Evolutionary conservation across 1,140 invertebrate species (phyloP), one percentile per base, ranked within the genome.

Genomic region (Meteorus sp.): DNA sequence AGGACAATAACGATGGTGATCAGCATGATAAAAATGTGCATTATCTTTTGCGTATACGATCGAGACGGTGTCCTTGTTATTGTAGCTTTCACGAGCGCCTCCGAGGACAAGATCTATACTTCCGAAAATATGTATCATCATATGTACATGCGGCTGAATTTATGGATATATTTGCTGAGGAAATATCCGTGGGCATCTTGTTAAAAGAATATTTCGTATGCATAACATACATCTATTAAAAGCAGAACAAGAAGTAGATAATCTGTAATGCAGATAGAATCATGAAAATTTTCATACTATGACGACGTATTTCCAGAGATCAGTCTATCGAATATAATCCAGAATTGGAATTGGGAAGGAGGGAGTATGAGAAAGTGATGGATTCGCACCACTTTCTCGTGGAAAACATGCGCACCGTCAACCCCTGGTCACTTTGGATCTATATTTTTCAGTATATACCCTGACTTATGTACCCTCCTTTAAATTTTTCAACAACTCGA

Each of bases 361-460:
- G 27, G 33, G 31, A 41, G 35, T 54, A 41, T 45, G 31, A 25
- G 20, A 22, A 29, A 43, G 35, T n/a, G 53, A 22, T 13, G 66
- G 70, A 70, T 17, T 3, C 53, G 62, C 56, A 33, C n/a, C n/a
- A n/a, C n/a, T n/a, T n/a, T n/a, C n/a, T n/a, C n/a, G n/a, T n/a
- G n/a, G n/a, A n/a, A n/a, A n/a, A n/a, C n/a, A n/a, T n/a, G n/a
- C n/a, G n/a, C n/a, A n/a, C n/a, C n/a, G n/a, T n/a, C n/a, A 57
- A 31, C 70, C 68, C 67, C 62, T 77, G 76, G 75, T 79, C 77
- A 78, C 75, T 74, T 69, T 54, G 67, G 68, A 75, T 75, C 73
- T 73, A 76, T 73, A 75, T 76, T 75, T 72, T 69, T 69, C 23
- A 19, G 20, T 35, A 52, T 63, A 68, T 63, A 66, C 69, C 63